These are phyloP conservation scores for Zosterops lateralis DNA, from an alignment of 2,113 vertebrate species.

Conservation along the genomic window DNA sequence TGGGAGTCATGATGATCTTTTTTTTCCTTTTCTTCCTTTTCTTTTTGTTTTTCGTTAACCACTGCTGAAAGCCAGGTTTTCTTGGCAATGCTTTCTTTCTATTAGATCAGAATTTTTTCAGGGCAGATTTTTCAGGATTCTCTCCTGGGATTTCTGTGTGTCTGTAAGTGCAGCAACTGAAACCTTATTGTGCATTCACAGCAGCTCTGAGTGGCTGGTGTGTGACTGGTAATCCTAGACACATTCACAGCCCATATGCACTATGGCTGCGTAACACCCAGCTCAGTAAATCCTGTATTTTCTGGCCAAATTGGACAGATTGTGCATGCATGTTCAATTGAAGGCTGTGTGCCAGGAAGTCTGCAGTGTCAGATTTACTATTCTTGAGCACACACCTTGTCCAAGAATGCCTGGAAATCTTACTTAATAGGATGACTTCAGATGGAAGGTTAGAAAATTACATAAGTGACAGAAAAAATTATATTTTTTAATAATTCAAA, in stretches of 20 bases:
- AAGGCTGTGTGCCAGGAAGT: neutral
- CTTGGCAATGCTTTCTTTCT: neutral
- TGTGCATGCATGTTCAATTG: neutral
- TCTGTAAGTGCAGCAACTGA: neutral
- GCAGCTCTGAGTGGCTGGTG: neutral
- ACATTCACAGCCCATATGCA: slow-evolving; percentile 29
- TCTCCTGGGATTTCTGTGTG: neutral
- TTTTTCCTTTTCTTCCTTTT: neutral
- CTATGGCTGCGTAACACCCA: neutral
- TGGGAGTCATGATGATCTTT: neutral
- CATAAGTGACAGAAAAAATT: neutral
- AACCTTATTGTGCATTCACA: slow-evolving; percentile 8
- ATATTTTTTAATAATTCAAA: neutral
- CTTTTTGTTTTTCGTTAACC: neutral
- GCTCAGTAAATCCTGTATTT: neutral
- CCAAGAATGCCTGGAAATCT: neutral
- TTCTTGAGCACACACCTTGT: neutral
- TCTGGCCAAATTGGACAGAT: neutral
- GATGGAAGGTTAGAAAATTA: neutral
- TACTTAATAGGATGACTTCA: neutral
- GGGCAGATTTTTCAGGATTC: neutral
- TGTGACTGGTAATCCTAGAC: neutral
- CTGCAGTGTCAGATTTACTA: neutral
- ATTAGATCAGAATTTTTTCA: neutral
- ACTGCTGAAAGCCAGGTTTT: neutral